These are phyloP conservation scores for Xenus cinereus DNA, from an alignment of 2,113 vertebrate species.

Conservation along the genomic window DNA sequence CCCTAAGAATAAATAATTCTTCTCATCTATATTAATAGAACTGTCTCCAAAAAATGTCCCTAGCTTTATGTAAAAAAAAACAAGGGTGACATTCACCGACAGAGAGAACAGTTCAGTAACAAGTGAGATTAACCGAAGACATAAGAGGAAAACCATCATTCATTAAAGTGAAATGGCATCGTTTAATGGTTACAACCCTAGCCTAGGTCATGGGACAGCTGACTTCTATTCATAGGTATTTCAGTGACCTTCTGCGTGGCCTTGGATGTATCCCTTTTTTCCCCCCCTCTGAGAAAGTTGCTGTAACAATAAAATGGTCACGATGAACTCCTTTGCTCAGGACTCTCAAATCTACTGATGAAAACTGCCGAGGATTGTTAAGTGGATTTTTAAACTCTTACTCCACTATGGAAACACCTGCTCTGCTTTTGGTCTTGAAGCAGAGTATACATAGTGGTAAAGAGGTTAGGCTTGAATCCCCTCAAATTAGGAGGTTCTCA, in stretches of 20 bases:
- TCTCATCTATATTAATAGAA: background rate
- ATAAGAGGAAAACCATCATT: background rate
- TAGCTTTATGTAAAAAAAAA: background rate
- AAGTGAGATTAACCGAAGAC: background rate
- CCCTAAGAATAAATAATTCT: background rate
- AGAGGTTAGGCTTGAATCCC: background rate
- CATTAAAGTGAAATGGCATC: background rate
- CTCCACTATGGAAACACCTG: background rate
- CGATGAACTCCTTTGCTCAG: background rate
- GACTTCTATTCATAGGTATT: background rate
- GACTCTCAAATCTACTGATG: background rate
- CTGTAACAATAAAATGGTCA: background rate
- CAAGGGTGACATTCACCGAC: background rate
- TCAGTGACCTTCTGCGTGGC: background rate
- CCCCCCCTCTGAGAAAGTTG: background rate
- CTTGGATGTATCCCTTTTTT: background rate
- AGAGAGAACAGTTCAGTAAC: background rate
- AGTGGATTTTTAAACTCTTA: background rate
- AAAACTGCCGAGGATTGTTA: background rate
- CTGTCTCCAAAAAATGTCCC: background rate
- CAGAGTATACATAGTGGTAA: background rate
- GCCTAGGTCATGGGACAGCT: background rate
- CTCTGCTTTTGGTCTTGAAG: slow-evolving; percentile 6
- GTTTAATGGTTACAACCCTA: background rate
- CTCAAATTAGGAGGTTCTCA: background rate